Evolutionary conservation across 2,113 vertebrate genomes (phyloP), one percentile per base, ranked within the genome.

Genomic region (Pseudorectes ferrugineus): DNA sequence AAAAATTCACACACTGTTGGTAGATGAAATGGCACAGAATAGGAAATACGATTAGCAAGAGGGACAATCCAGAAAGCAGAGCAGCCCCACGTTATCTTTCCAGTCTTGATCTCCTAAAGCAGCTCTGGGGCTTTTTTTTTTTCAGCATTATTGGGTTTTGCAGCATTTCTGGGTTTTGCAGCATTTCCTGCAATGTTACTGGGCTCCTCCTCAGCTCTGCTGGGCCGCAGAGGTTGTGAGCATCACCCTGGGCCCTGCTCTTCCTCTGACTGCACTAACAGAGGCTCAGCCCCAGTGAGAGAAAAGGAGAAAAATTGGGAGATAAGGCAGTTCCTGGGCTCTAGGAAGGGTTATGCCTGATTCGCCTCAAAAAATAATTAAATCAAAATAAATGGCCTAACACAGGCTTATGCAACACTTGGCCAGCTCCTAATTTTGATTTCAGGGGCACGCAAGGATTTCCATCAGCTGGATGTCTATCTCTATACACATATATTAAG

Each of bases 351-450:
- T 49, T 79, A 33, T 35, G 29, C 36, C 46, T 0, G 0, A 58
- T 62, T 92, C 0, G 0, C 42, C 22, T 40, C 66, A 14, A 35
- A 68, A 92, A 72, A 43, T 14, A 88, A 76, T 42, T 18, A 57
- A 63, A 58, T 46, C 23, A 57, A 55, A 87, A 61, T 14, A 76
- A 83, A 76, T 12, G 52, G n/a, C 20, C 23, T 61, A 52, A 55
- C 24, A 58, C 14, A 81, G 57, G 48, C 26, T 93, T 93, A 38
- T 21, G 57, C 57, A 87, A 84, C 38, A 38, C 46, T 59, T 91
- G 87, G 68, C 66, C 46, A 82, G 67, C 29, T 82, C 42, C 66
- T 94, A 14, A 82, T 82, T 95, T 79, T 89, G 16, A 36, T 57
- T 68, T 76, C 74, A 70, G 36, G 61, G 52, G n/a, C 62, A 28